phyloP scores from a whole-genome alignment of 1,140 invertebrate species.

The Bombus turneri region DNA sequence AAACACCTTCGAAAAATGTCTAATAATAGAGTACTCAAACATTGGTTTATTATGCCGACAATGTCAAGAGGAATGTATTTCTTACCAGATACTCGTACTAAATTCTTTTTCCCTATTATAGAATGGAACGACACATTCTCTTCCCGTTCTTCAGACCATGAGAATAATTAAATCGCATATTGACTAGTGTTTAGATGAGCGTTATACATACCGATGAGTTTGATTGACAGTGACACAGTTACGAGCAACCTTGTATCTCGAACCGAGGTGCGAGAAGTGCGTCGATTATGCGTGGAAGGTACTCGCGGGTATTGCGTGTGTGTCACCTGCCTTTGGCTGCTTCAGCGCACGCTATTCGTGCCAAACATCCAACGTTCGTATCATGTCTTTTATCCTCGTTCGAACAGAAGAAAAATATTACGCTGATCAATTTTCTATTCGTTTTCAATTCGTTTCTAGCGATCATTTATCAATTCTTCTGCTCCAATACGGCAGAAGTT shows the following conservation, averaged over 20 bases:
- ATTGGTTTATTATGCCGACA: background rate
- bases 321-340: constrained; percentile 4
- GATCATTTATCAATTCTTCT: background rate
- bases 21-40: background rate
- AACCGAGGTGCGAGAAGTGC: constrained; percentile 50
- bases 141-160: constrained; percentile 44
- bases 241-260: constrained; percentile 72
- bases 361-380: constrained; percentile 24
- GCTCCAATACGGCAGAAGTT: background rate
- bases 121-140: background rate
- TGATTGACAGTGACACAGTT: constrained; percentile 80
- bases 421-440: background rate
- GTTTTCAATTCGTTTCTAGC: too few relatives aligned
- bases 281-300: constrained; percentile 55
- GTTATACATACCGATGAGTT: constrained; percentile 79
- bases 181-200: constrained; percentile 73
- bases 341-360: constrained; percentile 4
- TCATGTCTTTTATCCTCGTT: background rate
- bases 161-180: constrained; percentile 66
- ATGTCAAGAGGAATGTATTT: background rate
- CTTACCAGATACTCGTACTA: background rate
- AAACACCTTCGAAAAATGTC: background rate
- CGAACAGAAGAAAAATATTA: background rate
- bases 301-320: constrained; percentile 40
- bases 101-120: background rate